Conservation (phyloP, 37 sponge, comb jelly and placozoan species). For the Dysidea cf. avara region DNA sequence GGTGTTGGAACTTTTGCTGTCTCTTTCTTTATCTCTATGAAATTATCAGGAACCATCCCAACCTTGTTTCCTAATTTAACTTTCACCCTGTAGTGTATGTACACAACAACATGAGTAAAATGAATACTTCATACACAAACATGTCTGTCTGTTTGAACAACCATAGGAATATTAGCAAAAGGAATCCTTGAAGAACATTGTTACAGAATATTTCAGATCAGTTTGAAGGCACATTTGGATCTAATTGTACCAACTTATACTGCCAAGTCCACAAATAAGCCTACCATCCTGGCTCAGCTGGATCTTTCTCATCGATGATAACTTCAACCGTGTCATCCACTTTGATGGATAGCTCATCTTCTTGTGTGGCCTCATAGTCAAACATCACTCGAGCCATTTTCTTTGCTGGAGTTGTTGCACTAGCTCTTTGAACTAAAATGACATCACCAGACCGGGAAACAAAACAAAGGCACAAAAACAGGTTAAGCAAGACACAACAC, state of each 20-base stretch:
- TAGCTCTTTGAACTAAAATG: too few relatives aligned
- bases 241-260: too few relatives aligned
- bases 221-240: too few relatives aligned
- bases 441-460: too few relatives aligned
- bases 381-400: conserved; percentile 53
- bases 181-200: too few relatives aligned
- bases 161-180: too few relatives aligned
- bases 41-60: conserved; percentile 54
- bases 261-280: conserved; percentile 27
- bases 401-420: not conserved
- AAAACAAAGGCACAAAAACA: too few relatives aligned
- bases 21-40: conserved; percentile 38
- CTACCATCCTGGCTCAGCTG: conserved; percentile 53
- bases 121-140: too few relatives aligned
- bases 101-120: too few relatives aligned
- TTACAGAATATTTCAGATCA: too few relatives aligned
- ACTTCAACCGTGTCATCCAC: conserved; percentile 69
- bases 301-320: conserved; percentile 50
- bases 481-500: too few relatives aligned
- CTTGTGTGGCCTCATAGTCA: conserved; percentile 60
- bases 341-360: conserved; percentile 67
- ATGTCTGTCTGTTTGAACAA: too few relatives aligned
- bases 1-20: conserved; percentile 11
- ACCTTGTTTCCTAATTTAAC: conserved; percentile 1
- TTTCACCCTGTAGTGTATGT: conserved; percentile 1